Base-by-base conservation (phyloP, 2,113 vertebrate genomes). In the Mastomys coucha region DNA sequence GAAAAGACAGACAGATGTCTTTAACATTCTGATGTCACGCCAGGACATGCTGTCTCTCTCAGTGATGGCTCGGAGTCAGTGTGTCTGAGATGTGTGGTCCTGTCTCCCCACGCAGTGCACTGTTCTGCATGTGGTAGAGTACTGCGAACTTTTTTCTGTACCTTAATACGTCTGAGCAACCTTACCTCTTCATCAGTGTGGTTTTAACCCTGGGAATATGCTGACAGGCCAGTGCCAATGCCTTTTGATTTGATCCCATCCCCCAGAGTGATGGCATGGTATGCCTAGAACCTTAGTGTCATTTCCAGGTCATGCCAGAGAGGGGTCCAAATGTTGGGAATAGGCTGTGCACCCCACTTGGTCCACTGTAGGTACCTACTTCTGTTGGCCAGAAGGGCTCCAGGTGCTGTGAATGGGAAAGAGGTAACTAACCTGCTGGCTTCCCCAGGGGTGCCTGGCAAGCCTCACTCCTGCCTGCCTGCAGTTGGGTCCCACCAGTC, bases 291-390 rank as follows among this genome's bases (percentile, higher is more conserved):
- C 86, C 56, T 89, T 60, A 58, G 67, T 65, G 31, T 36, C 17
- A 24, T n/a, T 91, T 51, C 72, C 53, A 81, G 36, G 26, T 72
- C 72, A 58, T 89, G 65, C 76, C 92, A 89, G 89, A 93, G 92
- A 84, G 67, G 75, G 49, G 53, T 16, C 60, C 28, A 45, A 81
- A 16, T 72, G 33, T 39, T 51, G 42, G 53, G 53, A 78, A 67
- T 49, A 42, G 65, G 3, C 58, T 36, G 24, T 26, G 78, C 28
- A 42, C 53, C 78, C 0, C 28, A 0, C 7, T 4, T 70, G 11
- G 42, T 17, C 86, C 45, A 10, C 70, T 39, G 28, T 58, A 33
- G 70, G 45, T 39, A 56, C 17, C 42, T 72, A 17, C 39, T 88
- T 67, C 63, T 82, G 14, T 26, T 31, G n/a, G 78, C 5, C 10